Evolutionary conservation across 2,888 invertebrate genomes (phyloP).

Genomic region (Marronus borbonicus): DNA sequence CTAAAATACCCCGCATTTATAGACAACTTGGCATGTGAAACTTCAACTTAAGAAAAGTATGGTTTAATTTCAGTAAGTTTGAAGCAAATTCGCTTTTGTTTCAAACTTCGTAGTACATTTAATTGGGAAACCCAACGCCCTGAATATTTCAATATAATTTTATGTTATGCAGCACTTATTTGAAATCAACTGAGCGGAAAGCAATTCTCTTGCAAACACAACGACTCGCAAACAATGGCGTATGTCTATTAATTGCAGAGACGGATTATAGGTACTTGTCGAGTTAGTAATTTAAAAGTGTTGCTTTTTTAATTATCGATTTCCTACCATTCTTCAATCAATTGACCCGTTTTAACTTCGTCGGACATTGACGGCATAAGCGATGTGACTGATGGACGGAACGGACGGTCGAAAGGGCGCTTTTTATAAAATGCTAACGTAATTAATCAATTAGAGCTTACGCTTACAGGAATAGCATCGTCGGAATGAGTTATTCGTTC

Average conservation of each 20-base stretch:
- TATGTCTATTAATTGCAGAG: conserved; percentile 13
- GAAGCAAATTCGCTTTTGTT: no score
- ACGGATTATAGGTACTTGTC: not conserved
- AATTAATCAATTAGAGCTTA: conserved; percentile 41
- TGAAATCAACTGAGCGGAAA: not conserved
- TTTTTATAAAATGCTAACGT: conserved; percentile 39
- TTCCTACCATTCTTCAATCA: conserved; percentile 1
- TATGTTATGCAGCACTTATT: no score
- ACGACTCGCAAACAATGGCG: not conserved
- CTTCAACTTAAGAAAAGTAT: no score
- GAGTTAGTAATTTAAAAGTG: conserved; percentile 22
- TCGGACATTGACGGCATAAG: not conserved
- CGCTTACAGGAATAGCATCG: conserved; percentile 10
- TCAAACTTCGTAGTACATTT: no score
- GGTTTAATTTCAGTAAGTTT: no score
- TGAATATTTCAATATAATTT: no score
- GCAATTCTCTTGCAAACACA: not conserved
- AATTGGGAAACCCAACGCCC: no score
- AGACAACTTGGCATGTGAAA: no score
- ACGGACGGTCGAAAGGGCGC: not conserved
- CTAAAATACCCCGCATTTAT: no score
- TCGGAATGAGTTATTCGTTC: not conserved
- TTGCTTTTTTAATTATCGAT: conserved; percentile 32
- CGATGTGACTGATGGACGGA: not conserved
- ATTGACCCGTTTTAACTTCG: conserved; percentile 28